Base-by-base conservation (phyloP, 2,797 vertebrate genomes). In the Pseudotriccus pelzelni region DNA sequence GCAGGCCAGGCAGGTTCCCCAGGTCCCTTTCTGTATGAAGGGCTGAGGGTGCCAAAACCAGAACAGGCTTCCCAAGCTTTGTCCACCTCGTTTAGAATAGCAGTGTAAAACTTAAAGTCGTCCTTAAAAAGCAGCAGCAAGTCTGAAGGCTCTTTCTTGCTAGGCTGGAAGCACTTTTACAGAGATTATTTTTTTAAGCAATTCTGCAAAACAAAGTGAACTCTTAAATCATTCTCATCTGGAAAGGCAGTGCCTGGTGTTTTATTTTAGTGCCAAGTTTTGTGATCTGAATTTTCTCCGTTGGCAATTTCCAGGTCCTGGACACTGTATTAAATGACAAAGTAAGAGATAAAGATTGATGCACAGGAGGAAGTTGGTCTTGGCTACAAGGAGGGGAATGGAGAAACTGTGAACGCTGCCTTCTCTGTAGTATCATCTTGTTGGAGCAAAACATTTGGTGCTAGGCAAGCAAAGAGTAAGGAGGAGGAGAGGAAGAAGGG, bases 381-480 rank as follows among this genome's bases (percentile, higher is more conserved):
- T 81, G 80, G 83, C 87, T 91, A 49, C 63, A 77, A 46, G 30
- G 3, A 43, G 17, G 30, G 52, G 28, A 78, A 83, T 8, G 43
- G 59, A 91, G 81, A 83, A 89, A 41, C 80, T 80, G 93, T 82
- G 84, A 95, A 79, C 4, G 8, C 70, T 92, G 52, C 77, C 63
- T 87, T 62, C 82, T 39, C 87, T 67, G 8, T 63, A 81, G 80
- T 87, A 70, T 88, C 87, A 47, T 96, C 87, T 60, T 39, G 20
- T 73, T 86, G 88, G 85, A 89, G 89, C 89, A 90, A 95, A 94
- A 94, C 89, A 92, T 91, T 95, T 95, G 91, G 94, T 91, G 89
- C 80, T 77, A 90, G 80, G 93, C 91, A 95, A 91, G 89, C 89
- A 93, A 85, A 90, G 94, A 92, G 70, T 79, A 94, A 88, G 93